A percentile compares a stretch with the other conserved stretches of the same genome.
Evolutionary conservation across 92 coral and sea anemone species (phyloP).

Genomic region (Porites lobata): DNA sequence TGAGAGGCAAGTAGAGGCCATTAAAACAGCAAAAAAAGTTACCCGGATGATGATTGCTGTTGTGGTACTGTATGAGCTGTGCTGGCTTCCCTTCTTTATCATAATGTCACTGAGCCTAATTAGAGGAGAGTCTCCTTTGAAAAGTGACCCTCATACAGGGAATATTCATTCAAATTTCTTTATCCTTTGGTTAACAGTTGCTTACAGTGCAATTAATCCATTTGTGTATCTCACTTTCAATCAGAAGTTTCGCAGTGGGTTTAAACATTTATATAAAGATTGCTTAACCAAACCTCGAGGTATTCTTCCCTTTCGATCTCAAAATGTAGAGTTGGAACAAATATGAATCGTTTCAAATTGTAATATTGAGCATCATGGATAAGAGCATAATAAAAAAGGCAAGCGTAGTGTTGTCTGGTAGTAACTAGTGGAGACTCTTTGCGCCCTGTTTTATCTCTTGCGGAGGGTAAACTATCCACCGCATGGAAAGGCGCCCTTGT

Average conservation of each 20-base stretch:
- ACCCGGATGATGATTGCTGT: conserved; percentile 19
- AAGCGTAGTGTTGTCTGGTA: no score
- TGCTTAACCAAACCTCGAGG: neutral
- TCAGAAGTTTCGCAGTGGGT: neutral
- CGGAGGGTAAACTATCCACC: no score
- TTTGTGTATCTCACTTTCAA: conserved; percentile 4
- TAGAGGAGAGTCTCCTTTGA: neutral
- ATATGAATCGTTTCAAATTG: no score
- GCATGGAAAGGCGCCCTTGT: no score
- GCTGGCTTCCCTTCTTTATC: conserved; percentile 10
- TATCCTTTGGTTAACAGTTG: neutral
- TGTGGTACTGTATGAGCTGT: conserved; percentile 11
- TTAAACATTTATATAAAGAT: neutral
- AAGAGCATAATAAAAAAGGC: no score
- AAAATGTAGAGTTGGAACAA: neutral
- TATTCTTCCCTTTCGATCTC: neutral
- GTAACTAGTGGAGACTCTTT: no score
- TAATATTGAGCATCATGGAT: no score
- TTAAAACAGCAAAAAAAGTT: conserved; percentile 17
- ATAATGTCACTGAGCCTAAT: neutral
- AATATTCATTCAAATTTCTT: neutral
- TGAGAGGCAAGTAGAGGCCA: conserved; percentile 20
- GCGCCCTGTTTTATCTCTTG: no score
- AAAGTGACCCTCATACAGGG: neutral
- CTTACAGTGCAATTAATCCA: conserved; percentile 4